Base-by-base conservation (phyloP, 92 coral and sea anemone species). In the Diadumene lineata region DNA sequence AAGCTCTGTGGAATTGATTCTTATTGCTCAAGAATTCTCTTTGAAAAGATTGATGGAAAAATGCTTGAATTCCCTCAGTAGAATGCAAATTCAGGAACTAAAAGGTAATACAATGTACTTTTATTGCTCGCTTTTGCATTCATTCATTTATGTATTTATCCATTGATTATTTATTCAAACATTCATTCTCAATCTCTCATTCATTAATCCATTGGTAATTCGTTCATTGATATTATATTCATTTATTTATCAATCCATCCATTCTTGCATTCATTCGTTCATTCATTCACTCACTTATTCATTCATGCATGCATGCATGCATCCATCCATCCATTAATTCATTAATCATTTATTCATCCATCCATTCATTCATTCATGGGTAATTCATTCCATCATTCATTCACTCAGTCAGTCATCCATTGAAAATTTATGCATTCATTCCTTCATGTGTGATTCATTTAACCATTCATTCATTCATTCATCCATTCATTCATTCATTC, bases 21-120 rank as follows among this genome's bases (percentile, higher is more conserved):
- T 88, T 60, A 43, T 88, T 18, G 93, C 93, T 11, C 93, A 88
- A 56, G 93, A 88, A n/a, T 88, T 88, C 28, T 84, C 89, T n/a
- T 78, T 88, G 24, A 88, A 76, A 73, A 77, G 73, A 25, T 86
- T 88, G 0, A 75, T 88, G 25, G 93, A 88, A 56, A 88, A 88
- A 44, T 88, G 93, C 38, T 70, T 88, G 46, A 81, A 74, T 43
- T 84, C 93, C 1, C 93, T 88, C 51, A 85, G 89, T 44, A 81
- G 93, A 25, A 82, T 85, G 80, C 86, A 80, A 70, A 62, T 88
- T n/a, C 90, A 84, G 55, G 93, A 88, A 33, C 58, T 88, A 8
- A 88, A 81, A 77, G 72, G 68, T 77, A 81, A 57, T 27, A 15
- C 10, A 7, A 15, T 7, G 9, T 11, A 15, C 24, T n/a, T 57